A percentile compares a stretch with the other conserved stretches of the same genome.
Conservation (phyloP, 2,888 invertebrate genomes). For the Ptilodon capucinus region DNA sequence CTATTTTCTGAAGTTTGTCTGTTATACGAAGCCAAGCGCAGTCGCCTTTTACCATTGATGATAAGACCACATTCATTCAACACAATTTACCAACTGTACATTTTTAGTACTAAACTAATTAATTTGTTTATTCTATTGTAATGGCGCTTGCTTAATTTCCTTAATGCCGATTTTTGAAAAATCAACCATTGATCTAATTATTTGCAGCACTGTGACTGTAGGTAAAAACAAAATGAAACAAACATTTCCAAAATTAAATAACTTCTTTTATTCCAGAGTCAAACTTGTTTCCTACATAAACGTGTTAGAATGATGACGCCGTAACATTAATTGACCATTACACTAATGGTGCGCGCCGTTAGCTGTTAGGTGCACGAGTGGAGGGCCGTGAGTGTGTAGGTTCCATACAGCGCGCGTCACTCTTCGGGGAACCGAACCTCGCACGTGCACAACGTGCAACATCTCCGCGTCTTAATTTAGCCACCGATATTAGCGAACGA, state of each 20-base stretch:
- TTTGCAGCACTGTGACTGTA: too few species aligned
- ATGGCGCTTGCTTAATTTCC: too few species aligned
- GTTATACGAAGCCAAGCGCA: too few species aligned
- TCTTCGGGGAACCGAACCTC: slow-evolving; percentile 23
- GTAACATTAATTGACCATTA: slow-evolving; percentile 77
- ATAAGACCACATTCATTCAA: too few species aligned
- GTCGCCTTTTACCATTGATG: too few species aligned
- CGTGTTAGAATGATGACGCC: slow-evolving; percentile 79
- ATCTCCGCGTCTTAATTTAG: slow-evolving; percentile 40
- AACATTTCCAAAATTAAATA: slow-evolving; percentile 80
- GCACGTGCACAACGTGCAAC: slow-evolving; percentile 20
- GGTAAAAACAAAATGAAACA: slow-evolving; percentile 60
- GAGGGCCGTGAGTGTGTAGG: slow-evolving; percentile 53
- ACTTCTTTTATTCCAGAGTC: slow-evolving; percentile 83
- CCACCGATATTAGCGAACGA: slow-evolving; percentile 46
- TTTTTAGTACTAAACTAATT: too few species aligned
- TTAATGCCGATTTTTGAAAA: too few species aligned
- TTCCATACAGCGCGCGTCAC: slow-evolving; percentile 42
- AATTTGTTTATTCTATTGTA: too few species aligned
- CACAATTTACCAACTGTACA: too few species aligned
- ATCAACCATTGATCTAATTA: background rate
- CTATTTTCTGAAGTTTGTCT: too few species aligned
- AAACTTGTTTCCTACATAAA: slow-evolving; percentile 82
- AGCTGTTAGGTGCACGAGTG: slow-evolving; percentile 70
- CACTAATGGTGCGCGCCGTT: slow-evolving; percentile 72